These are phyloP conservation scores for Cabera pusaria DNA, from an alignment of 2,888 invertebrate species.

Conservation along the genomic window DNA sequence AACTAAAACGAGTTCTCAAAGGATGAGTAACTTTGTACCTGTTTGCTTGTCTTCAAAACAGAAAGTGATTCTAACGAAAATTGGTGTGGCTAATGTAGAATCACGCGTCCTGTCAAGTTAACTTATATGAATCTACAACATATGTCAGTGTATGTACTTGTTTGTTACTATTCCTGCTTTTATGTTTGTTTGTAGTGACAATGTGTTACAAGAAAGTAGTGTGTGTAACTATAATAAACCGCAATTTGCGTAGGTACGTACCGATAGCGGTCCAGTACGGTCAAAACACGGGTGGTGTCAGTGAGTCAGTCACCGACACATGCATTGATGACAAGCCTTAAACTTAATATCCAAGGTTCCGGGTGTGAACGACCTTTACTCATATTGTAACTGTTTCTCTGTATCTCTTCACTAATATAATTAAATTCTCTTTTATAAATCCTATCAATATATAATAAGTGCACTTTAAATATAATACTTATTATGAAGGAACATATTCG, in stretches of 20 bases:
- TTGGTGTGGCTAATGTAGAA: constrained; percentile 20
- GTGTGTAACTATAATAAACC: constrained; percentile 4
- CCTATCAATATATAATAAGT: too few species aligned
- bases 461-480: too few species aligned
- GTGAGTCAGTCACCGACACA: constrained; percentile 25
- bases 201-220: too few species aligned
- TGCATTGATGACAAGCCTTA: constrained; percentile 18
- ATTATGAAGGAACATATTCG: too few species aligned
- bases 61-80: constrained; percentile 23
- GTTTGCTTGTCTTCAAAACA: constrained; percentile 19
- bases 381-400: not conserved
- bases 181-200: too few species aligned
- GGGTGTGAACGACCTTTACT: constrained; percentile 21
- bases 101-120: constrained; percentile 9
- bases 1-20: constrained; percentile 21
- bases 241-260: constrained; percentile 13
- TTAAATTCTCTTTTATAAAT: too few species aligned
- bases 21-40: constrained; percentile 17
- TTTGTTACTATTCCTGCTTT: too few species aligned
- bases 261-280: constrained; percentile 12
- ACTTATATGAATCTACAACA: constrained; percentile 5
- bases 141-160: not conserved
- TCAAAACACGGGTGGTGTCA: constrained; percentile 24
- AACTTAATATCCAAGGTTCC: constrained; percentile 14
- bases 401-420: too few species aligned